Base-by-base conservation (phyloP, 2,797 vertebrate genomes). In the Xiphorhynchus erythropygius region DNA sequence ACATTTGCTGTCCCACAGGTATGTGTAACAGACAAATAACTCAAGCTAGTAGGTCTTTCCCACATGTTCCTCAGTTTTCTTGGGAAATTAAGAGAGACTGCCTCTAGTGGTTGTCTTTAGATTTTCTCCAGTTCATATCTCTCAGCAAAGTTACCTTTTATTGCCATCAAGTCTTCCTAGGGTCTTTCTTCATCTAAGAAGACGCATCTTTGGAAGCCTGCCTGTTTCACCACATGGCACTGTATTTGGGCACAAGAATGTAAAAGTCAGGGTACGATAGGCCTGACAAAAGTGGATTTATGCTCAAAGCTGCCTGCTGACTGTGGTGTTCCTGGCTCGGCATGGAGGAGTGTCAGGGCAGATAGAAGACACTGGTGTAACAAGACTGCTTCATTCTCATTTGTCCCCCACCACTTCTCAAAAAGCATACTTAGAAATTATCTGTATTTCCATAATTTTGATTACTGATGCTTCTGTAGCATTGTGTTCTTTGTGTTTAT, bases 291-390 rank as follows among this genome's bases (percentile, higher is more conserved):
- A 77, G 22, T 49, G 69, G 19, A 11, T 89, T 70, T 87, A n/a
- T 56, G 37, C 62, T 77, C 41, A 57, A 83, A 56, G 17, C 64
- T 84, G 67, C 53, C 52, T 39, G 19, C 32, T 84, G 35, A 21
- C 47, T 75, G 7, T 82, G 32, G 19, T 44, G 15, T 67, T 78
- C 15, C 55, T 60, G 46, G 21, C 22, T 74, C 1, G 0, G 41
- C 6, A 0, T 0, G 0, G 53, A 84, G 57, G 41, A 64, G 3
- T 4, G 7, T 4, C 30, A 57, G 8, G 15, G n/a, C 42, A 60
- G 42, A 55, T 49, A 33, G 1, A 56, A 81, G 37, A 49, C 4
- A 0, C 5, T 56, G 16, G 13, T 71, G 35, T 52, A 67, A 64
- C 12, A 85, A 37, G 19, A 37, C 33, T 23, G 5, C 23, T 82